Conservation (phyloP, 2,797 vertebrate genomes). For the Cephalopachus bancanus region DNA sequence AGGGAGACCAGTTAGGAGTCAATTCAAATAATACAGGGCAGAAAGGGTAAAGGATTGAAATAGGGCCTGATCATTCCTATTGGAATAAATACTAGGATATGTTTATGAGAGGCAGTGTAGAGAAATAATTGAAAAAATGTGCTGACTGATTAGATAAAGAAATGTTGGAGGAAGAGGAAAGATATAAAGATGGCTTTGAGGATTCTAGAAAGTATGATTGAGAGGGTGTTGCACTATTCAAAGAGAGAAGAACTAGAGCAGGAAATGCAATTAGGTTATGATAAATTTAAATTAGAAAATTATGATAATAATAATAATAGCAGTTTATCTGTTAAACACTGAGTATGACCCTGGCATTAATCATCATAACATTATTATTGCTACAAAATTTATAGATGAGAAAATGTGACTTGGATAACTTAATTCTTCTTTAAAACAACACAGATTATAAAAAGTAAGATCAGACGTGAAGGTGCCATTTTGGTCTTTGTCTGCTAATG, state of each 20-base stretch:
- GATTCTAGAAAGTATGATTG: neutral
- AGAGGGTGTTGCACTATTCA: neutral
- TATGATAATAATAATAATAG: neutral
- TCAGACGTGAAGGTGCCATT: neutral
- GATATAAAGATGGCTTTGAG: neutral
- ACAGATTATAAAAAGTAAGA: neutral
- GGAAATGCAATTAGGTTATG: neutral
- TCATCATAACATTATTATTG: neutral
- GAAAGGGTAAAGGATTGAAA: neutral
- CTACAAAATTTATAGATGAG: neutral
- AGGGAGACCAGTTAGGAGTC: neutral
- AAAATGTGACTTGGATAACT: neutral
- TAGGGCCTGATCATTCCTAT: neutral
- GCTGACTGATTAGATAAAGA: neutral
- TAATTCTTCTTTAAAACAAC: neutral
- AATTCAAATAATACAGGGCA: neutral
- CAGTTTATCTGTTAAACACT: neutral
- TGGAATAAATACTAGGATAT: neutral
- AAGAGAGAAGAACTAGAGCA: neutral
- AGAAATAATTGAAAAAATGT: neutral
- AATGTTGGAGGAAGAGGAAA: neutral
- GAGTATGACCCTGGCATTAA: neutral
- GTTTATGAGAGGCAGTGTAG: neutral
- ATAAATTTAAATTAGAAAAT: neutral
- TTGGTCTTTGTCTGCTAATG: neutral